phyloP scores from a whole-genome alignment of 2,797 vertebrate species.

The Channa striata region DNA sequence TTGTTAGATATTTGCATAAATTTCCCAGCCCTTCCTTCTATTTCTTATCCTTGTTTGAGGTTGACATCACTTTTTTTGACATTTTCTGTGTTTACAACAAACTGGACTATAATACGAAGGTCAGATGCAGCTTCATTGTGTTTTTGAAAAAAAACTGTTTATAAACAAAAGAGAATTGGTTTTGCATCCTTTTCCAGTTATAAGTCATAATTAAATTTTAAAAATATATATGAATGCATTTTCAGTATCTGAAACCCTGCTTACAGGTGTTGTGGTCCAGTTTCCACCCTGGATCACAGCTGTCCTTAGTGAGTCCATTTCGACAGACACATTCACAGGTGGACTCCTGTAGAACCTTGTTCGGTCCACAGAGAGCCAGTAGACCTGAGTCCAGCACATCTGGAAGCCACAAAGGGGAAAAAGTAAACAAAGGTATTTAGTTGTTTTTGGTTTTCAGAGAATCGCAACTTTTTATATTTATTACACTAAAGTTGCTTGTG shows the following conservation, averaged over 20 bases:
- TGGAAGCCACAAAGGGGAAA: constrained; percentile 40
- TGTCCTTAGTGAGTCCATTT: constrained; percentile 81
- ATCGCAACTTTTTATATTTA: too few species aligned
- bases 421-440: constrained; percentile 6
- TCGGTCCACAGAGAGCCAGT: constrained; percentile 82
- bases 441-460: too few species aligned
- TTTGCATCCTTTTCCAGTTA: too few species aligned
- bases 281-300: constrained; percentile 82
- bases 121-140: too few species aligned
- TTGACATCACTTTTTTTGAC: neutral
- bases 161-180: neutral
- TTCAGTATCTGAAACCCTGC: constrained; percentile 11
- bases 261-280: constrained; percentile 82
- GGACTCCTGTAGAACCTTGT: constrained; percentile 78
- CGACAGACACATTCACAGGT: constrained; percentile 82
- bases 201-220: too few species aligned
- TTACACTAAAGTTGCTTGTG: neutral
- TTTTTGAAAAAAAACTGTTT: too few species aligned
- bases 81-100: constrained; percentile 27
- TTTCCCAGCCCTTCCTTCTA: constrained; percentile 2
- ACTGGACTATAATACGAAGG: neutral
- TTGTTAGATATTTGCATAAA: constrained; percentile 30
- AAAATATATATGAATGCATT: neutral
- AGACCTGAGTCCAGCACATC: constrained; percentile 73
- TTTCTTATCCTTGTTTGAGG: constrained; percentile 6